phyloP scores from a whole-genome alignment of 2,113 vertebrate genomes.

The Gulo gulo region DNA sequence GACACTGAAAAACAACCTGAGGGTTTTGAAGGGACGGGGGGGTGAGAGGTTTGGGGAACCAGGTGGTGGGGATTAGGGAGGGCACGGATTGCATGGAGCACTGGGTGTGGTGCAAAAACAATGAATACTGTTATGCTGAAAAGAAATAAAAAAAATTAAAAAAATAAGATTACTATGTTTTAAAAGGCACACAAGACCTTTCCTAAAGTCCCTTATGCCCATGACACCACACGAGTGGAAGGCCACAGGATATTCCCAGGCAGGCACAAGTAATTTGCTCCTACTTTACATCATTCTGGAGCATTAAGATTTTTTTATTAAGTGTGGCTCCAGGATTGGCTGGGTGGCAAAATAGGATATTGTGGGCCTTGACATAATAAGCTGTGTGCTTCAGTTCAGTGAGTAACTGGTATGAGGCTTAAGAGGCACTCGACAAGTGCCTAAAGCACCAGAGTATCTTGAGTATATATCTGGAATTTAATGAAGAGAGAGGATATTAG shows the following conservation, averaged over 20 bases:
- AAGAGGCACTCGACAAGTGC: background rate
- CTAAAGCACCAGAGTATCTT: background rate
- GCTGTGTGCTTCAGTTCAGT: background rate
- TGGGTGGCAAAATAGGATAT: background rate
- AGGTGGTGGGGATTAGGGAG: too few relatives aligned
- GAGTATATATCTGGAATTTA: background rate
- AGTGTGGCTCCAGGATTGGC: background rate
- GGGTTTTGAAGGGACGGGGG: too few relatives aligned
- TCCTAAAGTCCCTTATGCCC: background rate
- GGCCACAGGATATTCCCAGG: accelerated
- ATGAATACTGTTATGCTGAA: too few relatives aligned
- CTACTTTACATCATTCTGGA: background rate
- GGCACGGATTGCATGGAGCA: too few relatives aligned
- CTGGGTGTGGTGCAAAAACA: too few relatives aligned
- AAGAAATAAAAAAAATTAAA: too few relatives aligned
- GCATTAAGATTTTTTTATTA: background rate
- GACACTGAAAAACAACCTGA: too few relatives aligned
- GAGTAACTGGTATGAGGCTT: background rate
- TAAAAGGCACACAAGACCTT: background rate
- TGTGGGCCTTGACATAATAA: background rate
- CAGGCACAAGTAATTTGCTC: background rate
- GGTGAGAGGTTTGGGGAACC: too few relatives aligned
- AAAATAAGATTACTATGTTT: background rate
- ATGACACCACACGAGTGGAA: background rate
- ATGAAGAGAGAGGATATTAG: background rate